Evolutionary conservation across 1,140 invertebrate species (phyloP), one percentile per base, ranked within the genome.

Genomic region (Ericerus pela): DNA sequence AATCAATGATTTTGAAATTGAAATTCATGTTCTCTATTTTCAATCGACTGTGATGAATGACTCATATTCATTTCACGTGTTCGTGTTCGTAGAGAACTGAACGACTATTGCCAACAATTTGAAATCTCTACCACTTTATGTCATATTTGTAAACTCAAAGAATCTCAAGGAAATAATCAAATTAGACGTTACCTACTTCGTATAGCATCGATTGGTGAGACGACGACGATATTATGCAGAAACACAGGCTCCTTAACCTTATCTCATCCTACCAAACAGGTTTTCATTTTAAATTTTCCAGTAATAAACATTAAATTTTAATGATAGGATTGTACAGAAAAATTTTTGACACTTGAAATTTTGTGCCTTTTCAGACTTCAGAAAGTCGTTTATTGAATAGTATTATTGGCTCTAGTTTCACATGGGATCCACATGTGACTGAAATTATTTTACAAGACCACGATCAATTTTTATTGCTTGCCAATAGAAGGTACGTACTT

Each of bases 381-480:
- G 10, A 38, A n/a, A 38, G 26, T 12, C 51, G 14, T 53, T 14
- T 8, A 22, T 24, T 10, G 8, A 76, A 80, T 59, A 80, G 79
- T 27, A 71, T 76, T 0, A 73, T 76, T 62, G 78, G 79, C 63
- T 80, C 80, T 2, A 68, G 76, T 24, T 74, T 78, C 11, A 71
- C 87, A 33, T 80, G 80, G 1, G 84, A 88, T 70, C 85, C 85
- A 0, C 76, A 80, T 55, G 72, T 82, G 1, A 74, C 84, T 12
- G 83, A 88, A 69, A 76, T 85, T 2, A 72, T 75, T 2, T 70
- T 88, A 1, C 80, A 84, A 60, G 84, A 87, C 61, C 77, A 84
- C 52, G 84, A 88, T 63, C 84, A 88, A 66, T 88, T 84, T 64
- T 72, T 88, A 56, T 81, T 89, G 57, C 73, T 88, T 56, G 84